These are phyloP conservation scores for Caenorhabditis japonica DNA, from an alignment of 2,888 invertebrate species.

Conservation along the genomic window DNA sequence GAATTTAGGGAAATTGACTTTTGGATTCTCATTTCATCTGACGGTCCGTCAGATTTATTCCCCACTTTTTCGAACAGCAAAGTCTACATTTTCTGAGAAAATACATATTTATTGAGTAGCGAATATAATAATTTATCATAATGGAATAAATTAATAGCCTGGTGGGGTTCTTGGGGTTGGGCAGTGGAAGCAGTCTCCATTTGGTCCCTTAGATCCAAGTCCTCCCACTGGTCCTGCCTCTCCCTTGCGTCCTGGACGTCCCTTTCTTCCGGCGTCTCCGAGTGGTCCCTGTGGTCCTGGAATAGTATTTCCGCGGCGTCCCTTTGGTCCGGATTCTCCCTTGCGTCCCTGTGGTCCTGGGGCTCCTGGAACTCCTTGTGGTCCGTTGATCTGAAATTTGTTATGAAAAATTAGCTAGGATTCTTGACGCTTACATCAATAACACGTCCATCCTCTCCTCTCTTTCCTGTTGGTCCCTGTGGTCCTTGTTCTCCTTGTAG, in stretches of 20 bases:
- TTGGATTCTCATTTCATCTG: too few relatives aligned
- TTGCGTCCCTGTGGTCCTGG: slow-evolving; percentile 67
- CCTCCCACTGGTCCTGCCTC: slow-evolving; percentile 66
- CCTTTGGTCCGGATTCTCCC: slow-evolving; percentile 70
- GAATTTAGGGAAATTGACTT: too few relatives aligned
- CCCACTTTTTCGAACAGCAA: too few relatives aligned
- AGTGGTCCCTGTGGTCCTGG: slow-evolving; percentile 69
- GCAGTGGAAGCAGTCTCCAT: slow-evolving; percentile 73
- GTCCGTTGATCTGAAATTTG: slow-evolving; percentile 59
- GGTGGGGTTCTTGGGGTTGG: slow-evolving; percentile 72
- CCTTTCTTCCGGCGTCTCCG: slow-evolving; percentile 69
- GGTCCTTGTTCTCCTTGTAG: slow-evolving; percentile 67
- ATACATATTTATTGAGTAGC: slow-evolving; percentile 3
- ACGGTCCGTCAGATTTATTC: too few relatives aligned
- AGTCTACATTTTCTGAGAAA: too few relatives aligned
- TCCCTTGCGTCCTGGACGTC: slow-evolving; percentile 65
- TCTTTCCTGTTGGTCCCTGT: slow-evolving; percentile 67
- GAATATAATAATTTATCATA: slow-evolving; percentile 25
- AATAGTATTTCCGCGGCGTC: slow-evolving; percentile 66
- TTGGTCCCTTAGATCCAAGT: slow-evolving; percentile 65
- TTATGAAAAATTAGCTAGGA: neutral
- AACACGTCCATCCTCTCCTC: slow-evolving; percentile 68
- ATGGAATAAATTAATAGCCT: slow-evolving; percentile 64
- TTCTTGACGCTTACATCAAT: slow-evolving; percentile 51
- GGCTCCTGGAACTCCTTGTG: slow-evolving; percentile 65